Percentiles rank a stretch among this genome's conserved stretches.
Evolutionary conservation across 1,140 invertebrate genomes (phyloP).

Genomic region (Bilobella aurantiaca): DNA sequence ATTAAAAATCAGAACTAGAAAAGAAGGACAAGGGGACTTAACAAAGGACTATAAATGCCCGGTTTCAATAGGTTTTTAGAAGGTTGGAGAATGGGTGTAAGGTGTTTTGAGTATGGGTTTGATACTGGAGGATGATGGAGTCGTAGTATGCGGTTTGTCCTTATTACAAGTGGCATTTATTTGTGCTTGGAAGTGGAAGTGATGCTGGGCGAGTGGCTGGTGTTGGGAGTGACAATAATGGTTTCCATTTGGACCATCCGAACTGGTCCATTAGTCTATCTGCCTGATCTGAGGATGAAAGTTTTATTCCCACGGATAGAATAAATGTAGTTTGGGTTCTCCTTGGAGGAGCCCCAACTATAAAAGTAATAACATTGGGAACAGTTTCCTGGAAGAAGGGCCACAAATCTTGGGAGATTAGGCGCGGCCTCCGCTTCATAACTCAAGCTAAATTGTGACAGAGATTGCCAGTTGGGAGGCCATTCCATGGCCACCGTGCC

Average conservation of each 20-base stretch:
- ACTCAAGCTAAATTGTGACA: slow-evolving; percentile 32
- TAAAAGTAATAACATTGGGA: slow-evolving; percentile 2
- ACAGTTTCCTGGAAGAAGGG: background rate
- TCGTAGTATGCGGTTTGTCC: too few species aligned
- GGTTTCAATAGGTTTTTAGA: too few species aligned
- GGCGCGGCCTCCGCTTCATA: slow-evolving; percentile 20
- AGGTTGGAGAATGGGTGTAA: too few species aligned
- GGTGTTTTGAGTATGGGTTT: too few species aligned
- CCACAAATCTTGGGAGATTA: slow-evolving; percentile 30
- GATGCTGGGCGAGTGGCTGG: background rate
- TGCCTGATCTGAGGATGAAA: slow-evolving; percentile 1
- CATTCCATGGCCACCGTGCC: background rate
- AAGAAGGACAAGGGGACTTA: too few species aligned
- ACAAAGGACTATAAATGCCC: too few species aligned
- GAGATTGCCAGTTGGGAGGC: slow-evolving; percentile 22
- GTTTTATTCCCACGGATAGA: slow-evolving; percentile 1
- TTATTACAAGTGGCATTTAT: too few species aligned
- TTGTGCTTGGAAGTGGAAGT: background rate
- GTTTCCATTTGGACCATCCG: background rate
- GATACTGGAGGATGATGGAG: too few species aligned
- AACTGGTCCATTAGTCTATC: background rate
- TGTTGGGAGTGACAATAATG: too few species aligned
- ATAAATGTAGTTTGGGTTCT: background rate
- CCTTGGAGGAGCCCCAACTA: background rate
- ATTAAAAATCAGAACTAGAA: too few species aligned